Percentiles rank a stretch among this genome's conserved stretches.
These are phyloP conservation scores for Acinonyx jubatus DNA, from an alignment of 2,113 vertebrate species.

Conservation along the genomic window DNA sequence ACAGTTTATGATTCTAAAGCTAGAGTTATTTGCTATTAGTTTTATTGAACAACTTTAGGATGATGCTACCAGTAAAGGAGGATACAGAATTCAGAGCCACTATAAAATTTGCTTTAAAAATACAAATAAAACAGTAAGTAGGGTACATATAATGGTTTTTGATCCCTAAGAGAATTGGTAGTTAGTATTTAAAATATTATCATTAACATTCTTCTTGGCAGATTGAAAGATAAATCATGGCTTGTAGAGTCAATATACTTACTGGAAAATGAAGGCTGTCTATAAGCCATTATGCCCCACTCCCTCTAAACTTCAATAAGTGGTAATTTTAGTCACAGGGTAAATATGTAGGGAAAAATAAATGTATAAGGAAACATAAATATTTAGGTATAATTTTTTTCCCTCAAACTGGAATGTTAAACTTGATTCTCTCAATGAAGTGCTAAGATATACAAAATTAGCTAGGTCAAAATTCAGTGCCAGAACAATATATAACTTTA, in stretches of 20 bases:
- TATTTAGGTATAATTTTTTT: background rate
- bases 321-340: background rate
- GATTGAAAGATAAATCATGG: background rate
- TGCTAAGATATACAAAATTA: background rate
- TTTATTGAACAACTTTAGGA: slow-evolving; percentile 38
- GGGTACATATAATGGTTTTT: background rate
- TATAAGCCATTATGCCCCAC: background rate
- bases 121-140: background rate
- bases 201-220: background rate
- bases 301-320: background rate
- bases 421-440: background rate
- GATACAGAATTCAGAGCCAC: background rate
- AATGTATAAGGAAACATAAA: background rate
- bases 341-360: background rate
- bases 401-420: background rate
- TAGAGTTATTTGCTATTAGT: background rate
- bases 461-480: background rate
- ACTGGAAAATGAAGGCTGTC: background rate
- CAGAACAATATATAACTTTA: background rate
- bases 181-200: slow-evolving; percentile 38
- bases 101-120: slow-evolving; percentile 51
- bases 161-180: background rate
- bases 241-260: background rate
- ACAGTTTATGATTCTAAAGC: slow-evolving; percentile 23
- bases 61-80: background rate